Evolutionary conservation across 2,888 invertebrate species (phyloP), one percentile per base, ranked within the genome.

Genomic region (Euspilapteryx auroguttella): DNA sequence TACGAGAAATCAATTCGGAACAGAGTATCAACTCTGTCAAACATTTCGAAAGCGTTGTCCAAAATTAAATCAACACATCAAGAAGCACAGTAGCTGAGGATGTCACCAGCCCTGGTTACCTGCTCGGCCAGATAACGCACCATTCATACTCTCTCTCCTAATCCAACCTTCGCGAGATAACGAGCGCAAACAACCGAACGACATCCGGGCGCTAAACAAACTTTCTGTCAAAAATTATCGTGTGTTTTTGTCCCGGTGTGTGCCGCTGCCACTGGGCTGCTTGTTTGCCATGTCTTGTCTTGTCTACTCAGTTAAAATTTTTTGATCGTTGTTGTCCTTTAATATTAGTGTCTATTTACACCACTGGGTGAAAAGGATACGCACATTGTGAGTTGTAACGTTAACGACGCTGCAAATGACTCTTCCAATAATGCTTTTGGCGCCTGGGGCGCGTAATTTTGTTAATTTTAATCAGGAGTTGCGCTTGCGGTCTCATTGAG

Each of bases 151-250:
- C 35, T 38, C 36, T 33, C 35, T 32, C 34, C 37, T 40, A 41
- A 45, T 42, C 39, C 44, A 49, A 42, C 47, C 46, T 44, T 47
- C 43, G 6, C 30, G 27, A 55, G 65, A 68, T 66, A 68, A 64
- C 48, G 37, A 36, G 37, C 32, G 41, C 50, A 61, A 62, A 62
- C 62, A 63, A 36, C 48, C 41, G 36, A 41, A 45, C 41, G 42
- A 62, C 63, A 69, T 68, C 69, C 69, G 68, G 64, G 50, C 56
- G 40, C 36, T 47, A 38, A 51, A 45, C 49, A 55, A 61, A 62
- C 56, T 50, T 11, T 20, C 11, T 30, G 25, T 31, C 21, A 28
- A 24, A 21, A 25, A 28, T 31, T 31, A 28, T 31, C 28, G 10
- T 38, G 34, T n/a, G 36, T 44, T 37, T 39, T 38, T 41, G 40